Evolutionary conservation across 2,113 vertebrate species (phyloP).

Genomic region (Galbula dea): DNA sequence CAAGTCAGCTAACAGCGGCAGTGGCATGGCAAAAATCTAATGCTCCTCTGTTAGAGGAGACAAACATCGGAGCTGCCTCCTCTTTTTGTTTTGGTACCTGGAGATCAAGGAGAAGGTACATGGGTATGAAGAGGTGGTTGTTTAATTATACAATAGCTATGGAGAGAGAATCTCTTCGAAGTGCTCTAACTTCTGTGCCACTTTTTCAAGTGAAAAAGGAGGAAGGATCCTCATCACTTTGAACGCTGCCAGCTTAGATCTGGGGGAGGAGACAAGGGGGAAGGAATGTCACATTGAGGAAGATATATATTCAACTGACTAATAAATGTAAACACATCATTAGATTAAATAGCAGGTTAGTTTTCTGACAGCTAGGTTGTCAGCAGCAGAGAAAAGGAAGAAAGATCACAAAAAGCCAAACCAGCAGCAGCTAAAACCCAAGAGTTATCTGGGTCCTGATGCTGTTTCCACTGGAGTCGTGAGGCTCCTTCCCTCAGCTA

Average conservation of each 20-base stretch:
- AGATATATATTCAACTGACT: slow-evolving; percentile 43
- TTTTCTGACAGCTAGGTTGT: slow-evolving; percentile 16
- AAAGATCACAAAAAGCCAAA: neutral
- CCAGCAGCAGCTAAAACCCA: neutral
- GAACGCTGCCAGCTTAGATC: slow-evolving; percentile 24
- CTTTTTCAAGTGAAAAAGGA: slow-evolving; percentile 30
- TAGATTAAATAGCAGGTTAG: slow-evolving; percentile 50
- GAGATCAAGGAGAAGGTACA: slow-evolving; percentile 45
- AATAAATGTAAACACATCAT: slow-evolving; percentile 58
- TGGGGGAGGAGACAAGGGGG: neutral
- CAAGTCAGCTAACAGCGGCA: neutral
- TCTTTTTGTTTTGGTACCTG: slow-evolving; percentile 16
- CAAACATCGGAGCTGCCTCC: neutral
- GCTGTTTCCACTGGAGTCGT: neutral
- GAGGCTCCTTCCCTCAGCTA: neutral
- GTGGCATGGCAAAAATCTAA: neutral
- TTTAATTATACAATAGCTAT: slow-evolving; percentile 61
- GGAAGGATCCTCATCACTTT: slow-evolving; percentile 18
- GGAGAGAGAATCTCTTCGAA: slow-evolving; percentile 54
- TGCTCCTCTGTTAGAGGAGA: neutral
- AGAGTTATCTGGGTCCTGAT: neutral
- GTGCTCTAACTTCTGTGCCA: slow-evolving; percentile 24
- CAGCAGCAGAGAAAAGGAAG: neutral
- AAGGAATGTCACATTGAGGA: slow-evolving; percentile 7
- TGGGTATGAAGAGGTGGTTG: neutral